Percentiles rank a stretch among this genome's conserved stretches.
Conservation (phyloP, 1,140 invertebrate genomes). For the Lordiphosa clarofinis region DNA sequence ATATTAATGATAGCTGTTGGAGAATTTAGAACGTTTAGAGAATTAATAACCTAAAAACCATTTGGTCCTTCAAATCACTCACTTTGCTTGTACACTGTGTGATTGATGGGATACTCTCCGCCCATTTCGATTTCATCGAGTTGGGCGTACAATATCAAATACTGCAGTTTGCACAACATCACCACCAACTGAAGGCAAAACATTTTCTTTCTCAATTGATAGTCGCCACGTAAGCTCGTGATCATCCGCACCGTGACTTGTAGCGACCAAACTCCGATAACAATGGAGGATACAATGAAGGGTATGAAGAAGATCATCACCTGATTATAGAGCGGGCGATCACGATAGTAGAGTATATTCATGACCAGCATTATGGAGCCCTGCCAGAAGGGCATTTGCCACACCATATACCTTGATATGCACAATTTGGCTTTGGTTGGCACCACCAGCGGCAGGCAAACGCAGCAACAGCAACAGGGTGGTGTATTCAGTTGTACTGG, state of each 20-base stretch:
- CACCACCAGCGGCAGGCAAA: constrained; percentile 54
- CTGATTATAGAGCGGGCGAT: constrained; percentile 42
- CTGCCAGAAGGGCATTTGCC: constrained; percentile 76
- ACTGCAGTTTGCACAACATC: constrained; percentile 71
- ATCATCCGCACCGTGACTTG: constrained; percentile 73
- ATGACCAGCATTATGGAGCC: constrained; percentile 72
- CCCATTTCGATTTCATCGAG: constrained; percentile 57
- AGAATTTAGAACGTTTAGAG: background rate
- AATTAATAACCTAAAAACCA: no score
- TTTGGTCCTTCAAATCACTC: constrained; percentile 8
- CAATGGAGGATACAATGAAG: constrained; percentile 62
- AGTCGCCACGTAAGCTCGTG: constrained; percentile 50
- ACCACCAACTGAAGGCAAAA: constrained; percentile 69
- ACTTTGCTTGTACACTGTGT: constrained; percentile 75
- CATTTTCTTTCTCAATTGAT: constrained; percentile 73
- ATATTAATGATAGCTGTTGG: constrained; percentile 69
- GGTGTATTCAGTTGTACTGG: constrained; percentile 61
- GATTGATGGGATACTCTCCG: constrained; percentile 72
- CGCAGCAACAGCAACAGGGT: constrained; percentile 68
- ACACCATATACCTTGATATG: constrained; percentile 66
- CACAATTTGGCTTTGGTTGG: constrained; percentile 64
- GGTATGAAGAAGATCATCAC: constrained; percentile 70
- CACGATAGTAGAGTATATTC: constrained; percentile 69
- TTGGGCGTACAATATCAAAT: constrained; percentile 63
- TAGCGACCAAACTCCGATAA: constrained; percentile 66